Evolutionary conservation across 2,888 invertebrate genomes (phyloP).

Genomic region (Siphlonurus alternatus): DNA sequence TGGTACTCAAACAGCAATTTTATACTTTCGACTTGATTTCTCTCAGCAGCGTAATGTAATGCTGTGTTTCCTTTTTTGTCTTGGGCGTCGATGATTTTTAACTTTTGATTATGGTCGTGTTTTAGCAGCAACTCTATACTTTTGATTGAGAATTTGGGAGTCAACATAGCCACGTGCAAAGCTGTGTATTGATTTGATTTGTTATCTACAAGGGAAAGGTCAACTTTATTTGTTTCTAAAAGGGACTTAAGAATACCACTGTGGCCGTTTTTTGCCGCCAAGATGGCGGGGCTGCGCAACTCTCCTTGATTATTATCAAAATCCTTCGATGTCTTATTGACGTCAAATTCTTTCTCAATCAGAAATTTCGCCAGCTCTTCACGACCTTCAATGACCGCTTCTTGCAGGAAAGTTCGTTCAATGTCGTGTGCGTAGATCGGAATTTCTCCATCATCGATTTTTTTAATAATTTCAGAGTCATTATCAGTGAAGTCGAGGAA

Average conservation of each 20-base stretch:
- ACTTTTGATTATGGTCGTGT: not conserved
- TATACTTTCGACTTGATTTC: not conserved
- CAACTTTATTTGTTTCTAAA: not conserved
- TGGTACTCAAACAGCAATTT: conserved; percentile 42
- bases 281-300: conserved; percentile 3
- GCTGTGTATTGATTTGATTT: not conserved
- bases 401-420: too few relatives aligned
- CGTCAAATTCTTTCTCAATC: too few relatives aligned
- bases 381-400: too few relatives aligned
- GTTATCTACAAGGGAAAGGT: not conserved
- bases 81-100: conserved; percentile 39
- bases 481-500: too few relatives aligned
- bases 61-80: conserved; percentile 49
- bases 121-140: not conserved
- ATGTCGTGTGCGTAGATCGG: too few relatives aligned
- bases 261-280: not conserved
- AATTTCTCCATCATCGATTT: too few relatives aligned
- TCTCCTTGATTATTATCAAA: not conserved
- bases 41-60: conserved; percentile 32
- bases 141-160: not conserved
- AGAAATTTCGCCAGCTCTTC: too few relatives aligned
- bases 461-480: too few relatives aligned
- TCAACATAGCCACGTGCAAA: not conserved
- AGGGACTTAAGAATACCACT: not conserved
- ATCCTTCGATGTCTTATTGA: too few relatives aligned